Conservation (phyloP, 2,113 vertebrate genomes). For the Sciurus niger region DNA sequence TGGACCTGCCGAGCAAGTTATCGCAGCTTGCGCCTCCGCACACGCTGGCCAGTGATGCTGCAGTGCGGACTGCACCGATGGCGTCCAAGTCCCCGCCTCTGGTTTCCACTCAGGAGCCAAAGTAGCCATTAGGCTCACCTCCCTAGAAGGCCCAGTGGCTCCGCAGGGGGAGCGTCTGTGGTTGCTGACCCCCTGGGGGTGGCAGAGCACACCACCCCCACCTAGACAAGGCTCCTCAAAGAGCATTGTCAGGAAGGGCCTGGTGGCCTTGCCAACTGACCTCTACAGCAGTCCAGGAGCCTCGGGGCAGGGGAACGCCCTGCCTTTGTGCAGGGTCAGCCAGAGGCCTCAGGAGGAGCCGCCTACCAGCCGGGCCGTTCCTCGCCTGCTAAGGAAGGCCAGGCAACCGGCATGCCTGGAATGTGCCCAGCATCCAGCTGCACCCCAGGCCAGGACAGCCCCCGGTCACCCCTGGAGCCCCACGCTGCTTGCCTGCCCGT, state of each 20-base stretch:
- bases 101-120: neutral
- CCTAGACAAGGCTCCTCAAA: neutral
- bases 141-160: neutral
- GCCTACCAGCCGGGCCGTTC: neutral
- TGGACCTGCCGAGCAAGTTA: neutral
- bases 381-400: neutral
- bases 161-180: too few species aligned
- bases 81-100: neutral
- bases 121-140: neutral
- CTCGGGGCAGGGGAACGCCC: neutral
- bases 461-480: too few species aligned
- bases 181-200: neutral
- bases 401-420: neutral
- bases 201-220: neutral
- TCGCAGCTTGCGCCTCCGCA: too few species aligned
- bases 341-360: constrained; percentile 48
- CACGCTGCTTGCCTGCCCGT: too few species aligned
- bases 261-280: neutral
- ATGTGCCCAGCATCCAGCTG: constrained; percentile 19
- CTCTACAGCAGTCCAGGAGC: neutral
- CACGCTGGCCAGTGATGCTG: neutral
- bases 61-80: too few species aligned
- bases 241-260: neutral
- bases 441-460: neutral
- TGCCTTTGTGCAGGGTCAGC: constrained; percentile 54